These are phyloP conservation scores for Macrostomum lignano DNA, from an alignment of 1,140 invertebrate species.

Conservation along the genomic window DNA sequence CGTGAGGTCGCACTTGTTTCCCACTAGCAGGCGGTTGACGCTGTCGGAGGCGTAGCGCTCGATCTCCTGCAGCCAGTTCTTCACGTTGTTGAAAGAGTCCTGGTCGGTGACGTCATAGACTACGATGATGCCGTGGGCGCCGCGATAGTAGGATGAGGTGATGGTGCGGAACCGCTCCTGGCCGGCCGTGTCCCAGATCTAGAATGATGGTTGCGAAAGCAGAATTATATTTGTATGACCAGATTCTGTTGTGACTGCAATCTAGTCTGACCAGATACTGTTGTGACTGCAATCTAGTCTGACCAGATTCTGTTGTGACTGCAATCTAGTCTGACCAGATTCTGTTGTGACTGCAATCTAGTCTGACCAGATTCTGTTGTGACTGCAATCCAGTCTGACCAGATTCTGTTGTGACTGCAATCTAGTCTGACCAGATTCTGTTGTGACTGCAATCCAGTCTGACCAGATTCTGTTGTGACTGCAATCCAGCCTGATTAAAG, in stretches of 20 bases:
- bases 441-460: too few species aligned
- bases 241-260: neutral
- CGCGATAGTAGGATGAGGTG: conserved; percentile 82
- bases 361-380: too few species aligned
- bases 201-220: neutral
- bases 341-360: neutral
- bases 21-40: conserved; percentile 89
- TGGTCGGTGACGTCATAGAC: conserved; percentile 9
- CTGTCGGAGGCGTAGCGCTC: conserved; percentile 74
- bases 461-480: too few species aligned
- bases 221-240: neutral
- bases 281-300: neutral
- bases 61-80: conserved; percentile 29
- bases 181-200: conserved; percentile 62
- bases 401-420: too few species aligned
- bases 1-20: conserved; percentile 70
- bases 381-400: too few species aligned
- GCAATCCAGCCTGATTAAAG: too few species aligned
- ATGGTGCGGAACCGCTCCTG: conserved; percentile 94
- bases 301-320: neutral
- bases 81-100: conserved; percentile 30
- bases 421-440: too few species aligned
- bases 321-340: neutral
- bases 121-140: conserved; percentile 18
- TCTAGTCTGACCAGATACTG: neutral